Evolutionary conservation across 2,113 vertebrate genomes (phyloP).

Genomic region (Cololabis saira): DNA sequence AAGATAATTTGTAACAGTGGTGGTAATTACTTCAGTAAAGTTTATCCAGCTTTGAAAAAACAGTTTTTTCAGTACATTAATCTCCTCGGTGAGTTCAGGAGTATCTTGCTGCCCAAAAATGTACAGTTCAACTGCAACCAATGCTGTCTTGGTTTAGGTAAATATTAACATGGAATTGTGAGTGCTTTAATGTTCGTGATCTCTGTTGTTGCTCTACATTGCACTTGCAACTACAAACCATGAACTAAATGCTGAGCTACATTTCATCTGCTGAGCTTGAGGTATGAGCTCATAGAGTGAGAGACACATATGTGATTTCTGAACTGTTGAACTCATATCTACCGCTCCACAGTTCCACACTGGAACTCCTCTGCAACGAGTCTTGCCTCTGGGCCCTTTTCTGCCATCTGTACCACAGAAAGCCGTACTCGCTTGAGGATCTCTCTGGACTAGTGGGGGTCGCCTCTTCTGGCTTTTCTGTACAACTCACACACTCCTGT

Average conservation of each 20-base stretch:
- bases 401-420: conserved; percentile 80
- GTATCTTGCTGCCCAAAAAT: conserved; percentile 17
- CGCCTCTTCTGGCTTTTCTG: conserved; percentile 48
- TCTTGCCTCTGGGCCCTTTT: conserved; percentile 55
- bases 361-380: conserved; percentile 74
- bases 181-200: conserved; percentile 34
- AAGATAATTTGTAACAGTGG: conserved; percentile 39
- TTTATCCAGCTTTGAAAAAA: conserved; percentile 12
- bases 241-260: conserved; percentile 63
- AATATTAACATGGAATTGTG: conserved; percentile 21
- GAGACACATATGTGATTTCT: conserved; percentile 84
- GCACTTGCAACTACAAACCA: conserved; percentile 47
- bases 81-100: conserved; percentile 30
- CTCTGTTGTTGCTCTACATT: conserved; percentile 10
- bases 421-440: conserved; percentile 63
- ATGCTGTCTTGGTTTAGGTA: conserved; percentile 33
- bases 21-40: conserved; percentile 21
- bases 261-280: conserved; percentile 72
- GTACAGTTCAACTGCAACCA: conserved; percentile 17
- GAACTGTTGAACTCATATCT: conserved; percentile 83
- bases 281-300: conserved; percentile 78
- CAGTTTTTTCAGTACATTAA: conserved; percentile 17
- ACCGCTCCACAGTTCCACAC: conserved; percentile 82
- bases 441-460: conserved; percentile 47
- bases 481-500: conserved; percentile 40